phyloP scores from a whole-genome alignment of 1,140 invertebrate genomes.

The Halesus radiatus region DNA sequence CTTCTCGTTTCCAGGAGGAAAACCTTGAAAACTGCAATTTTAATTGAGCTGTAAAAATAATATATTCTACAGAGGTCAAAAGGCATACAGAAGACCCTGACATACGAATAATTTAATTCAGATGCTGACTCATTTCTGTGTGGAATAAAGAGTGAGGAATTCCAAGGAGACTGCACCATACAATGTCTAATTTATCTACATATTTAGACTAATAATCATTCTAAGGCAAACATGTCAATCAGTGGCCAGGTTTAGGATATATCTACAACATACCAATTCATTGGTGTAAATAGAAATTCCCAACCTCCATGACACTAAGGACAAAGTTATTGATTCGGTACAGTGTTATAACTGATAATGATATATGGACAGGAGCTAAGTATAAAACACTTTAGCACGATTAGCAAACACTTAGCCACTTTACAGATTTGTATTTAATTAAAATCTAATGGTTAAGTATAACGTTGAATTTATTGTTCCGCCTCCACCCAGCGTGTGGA shows the following conservation, averaged over 20 bases:
- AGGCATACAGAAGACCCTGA: not conserved
- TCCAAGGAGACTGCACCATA: no score
- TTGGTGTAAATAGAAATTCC: not conserved
- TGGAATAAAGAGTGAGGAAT: no score
- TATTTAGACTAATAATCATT: no score
- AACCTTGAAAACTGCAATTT: no score
- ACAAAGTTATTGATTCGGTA: not conserved
- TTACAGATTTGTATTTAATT: not conserved
- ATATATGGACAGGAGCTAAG: conserved; percentile 1
- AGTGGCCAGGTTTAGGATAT: not conserved
- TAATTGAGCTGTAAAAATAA: no score
- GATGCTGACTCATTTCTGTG: not conserved
- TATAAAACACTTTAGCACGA: conserved; percentile 15
- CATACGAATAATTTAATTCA: not conserved
- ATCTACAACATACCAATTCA: conserved; percentile 1
- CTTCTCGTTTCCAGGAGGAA: no score
- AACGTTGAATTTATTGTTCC: conserved; percentile 21
- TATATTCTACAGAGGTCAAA: no score
- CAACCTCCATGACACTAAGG: no score
- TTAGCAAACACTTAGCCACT: not conserved
- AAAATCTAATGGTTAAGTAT: no score
- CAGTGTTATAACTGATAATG: conserved; percentile 1
- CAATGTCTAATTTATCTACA: no score
- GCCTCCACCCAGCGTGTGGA: conserved; percentile 35
- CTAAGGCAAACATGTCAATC: no score